Base-by-base conservation (phyloP, 2,113 vertebrate species). In the Anseranas semipalmata region DNA sequence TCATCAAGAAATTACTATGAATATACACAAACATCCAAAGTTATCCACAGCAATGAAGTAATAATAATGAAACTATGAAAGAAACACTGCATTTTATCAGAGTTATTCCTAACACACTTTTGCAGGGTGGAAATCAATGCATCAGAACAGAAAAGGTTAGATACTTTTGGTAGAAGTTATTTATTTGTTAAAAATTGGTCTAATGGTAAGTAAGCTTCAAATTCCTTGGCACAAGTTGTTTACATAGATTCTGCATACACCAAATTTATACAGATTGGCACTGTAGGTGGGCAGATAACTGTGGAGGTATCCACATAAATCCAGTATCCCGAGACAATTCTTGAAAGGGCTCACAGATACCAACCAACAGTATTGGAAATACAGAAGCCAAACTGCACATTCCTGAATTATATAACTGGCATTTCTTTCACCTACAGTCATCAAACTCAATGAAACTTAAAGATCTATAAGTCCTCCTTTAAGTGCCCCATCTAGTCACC, bases 1-100 rank as follows among this genome's bases (percentile, higher is more conserved):
- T 41, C 1, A 95, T 90, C 76, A 95, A 97, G 93, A 93, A 94
- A 90, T 93, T 90, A 90, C 77, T 63, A 63, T 20, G 59, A 89
- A 84, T 84, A 96, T 93, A 90, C 76, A 90, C 52, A 84, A 77
- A 87, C 73, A 92, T 8, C 46, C 86, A 43, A 68, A 93, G 66
- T 85, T 85, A 89, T 52, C 37, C 76, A 74, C 55, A 58, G 45
- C 52, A n/a, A 66, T 45, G 77, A 88, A 41, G 17, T 18, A 86
- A 89, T 46, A 75, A 75, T 24, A 92, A 94, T 10, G 16, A 87
- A 85, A 37, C 27, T 25, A 5, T 0, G 11, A 84, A 74, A n/a
- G 56, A 88, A 82, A 58, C 7, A 5, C 2, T 63, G 46, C 13
- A 18, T 52, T 85, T 85, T 22, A n/a, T 15, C 59, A 52, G 53